Evolutionary conservation across 2,888 invertebrate genomes (phyloP), one percentile per base, ranked within the genome.

Genomic region (Hydrotaea diabolus): DNA sequence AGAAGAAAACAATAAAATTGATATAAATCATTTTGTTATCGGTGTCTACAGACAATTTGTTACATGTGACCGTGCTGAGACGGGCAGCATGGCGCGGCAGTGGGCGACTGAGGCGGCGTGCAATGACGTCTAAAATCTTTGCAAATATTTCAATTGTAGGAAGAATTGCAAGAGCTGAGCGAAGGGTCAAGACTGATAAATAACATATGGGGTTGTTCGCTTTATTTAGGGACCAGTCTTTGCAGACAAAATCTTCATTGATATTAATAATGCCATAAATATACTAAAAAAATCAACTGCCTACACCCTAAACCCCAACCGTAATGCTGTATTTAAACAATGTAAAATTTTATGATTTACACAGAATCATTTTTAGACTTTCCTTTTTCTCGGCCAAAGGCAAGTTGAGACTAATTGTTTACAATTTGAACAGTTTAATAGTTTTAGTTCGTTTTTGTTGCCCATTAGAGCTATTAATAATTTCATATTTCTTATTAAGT

Each of bases 391-490:
- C 13, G 39, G 9, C 39, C 9, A 11, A 19, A 31, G 79, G 57
- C 39, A 39, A 83, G n/a, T n/a, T n/a, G n/a, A n/a, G 59, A 84
- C 64, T 81, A 66, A 85, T 85, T 81, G 46, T 73, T 53, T 73
- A 21, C 64, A 69, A n/a, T 84, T 84, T 21, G 76, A 76, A 72
- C 43, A 39, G 66, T 79, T 81, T 81, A 85, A 85, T 85, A 57
- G 78, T 43, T 76, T 78, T 66, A 8, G 46, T 23, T 23, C 17
- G 36, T 62, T 36, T 31, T 31, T 76, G 72, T 59, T 59, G 19
- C 57, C 46, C 23, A 53, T 69, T 26, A n/a, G 66, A 73, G 55
- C 66, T 66, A 81, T 84, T 73, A 81, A 81, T 84, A 81, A 73
- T 69, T 66, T 69, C 39, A 23, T 21, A 69, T 69, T 69, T 69